These are phyloP conservation scores for Carlito syrichta DNA, from an alignment of 2,113 vertebrate genomes.

Conservation along the genomic window DNA sequence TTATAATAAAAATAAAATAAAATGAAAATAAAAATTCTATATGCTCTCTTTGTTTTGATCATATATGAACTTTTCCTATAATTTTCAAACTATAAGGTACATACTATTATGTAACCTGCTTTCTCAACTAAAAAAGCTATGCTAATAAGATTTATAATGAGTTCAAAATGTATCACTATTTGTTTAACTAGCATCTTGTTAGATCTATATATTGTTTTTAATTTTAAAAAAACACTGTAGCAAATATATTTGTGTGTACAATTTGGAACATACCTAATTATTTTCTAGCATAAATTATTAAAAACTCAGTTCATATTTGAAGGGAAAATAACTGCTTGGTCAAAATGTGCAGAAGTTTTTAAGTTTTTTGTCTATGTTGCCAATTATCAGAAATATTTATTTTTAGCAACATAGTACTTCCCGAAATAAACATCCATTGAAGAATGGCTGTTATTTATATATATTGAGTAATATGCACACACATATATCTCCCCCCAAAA, in stretches of 20 bases:
- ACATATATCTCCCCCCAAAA: not conserved
- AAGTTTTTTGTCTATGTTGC: not conserved
- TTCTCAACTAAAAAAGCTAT: not conserved
- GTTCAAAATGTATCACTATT: not conserved
- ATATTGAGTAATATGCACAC: not conserved
- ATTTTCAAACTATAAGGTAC: not conserved
- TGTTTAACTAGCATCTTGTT: not conserved
- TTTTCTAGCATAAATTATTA: not conserved
- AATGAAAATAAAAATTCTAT: not conserved
- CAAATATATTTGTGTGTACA: not conserved
- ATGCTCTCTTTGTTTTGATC: not conserved
- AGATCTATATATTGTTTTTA: not conserved
- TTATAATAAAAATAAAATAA: no score
- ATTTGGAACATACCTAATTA: not conserved
- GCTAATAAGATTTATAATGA: not conserved
- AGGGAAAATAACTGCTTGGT: not conserved
- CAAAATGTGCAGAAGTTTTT: not conserved
- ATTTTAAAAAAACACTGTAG: not conserved
- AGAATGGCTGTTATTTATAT: not conserved
- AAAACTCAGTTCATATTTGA: not conserved
- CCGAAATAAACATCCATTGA: not conserved
- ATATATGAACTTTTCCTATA: not conserved
- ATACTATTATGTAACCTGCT: not conserved
- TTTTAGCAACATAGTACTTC: not conserved
- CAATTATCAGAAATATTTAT: not conserved